Evolutionary conservation across 1,140 invertebrate genomes (phyloP).

Genomic region (Pseudoatta argentina): DNA sequence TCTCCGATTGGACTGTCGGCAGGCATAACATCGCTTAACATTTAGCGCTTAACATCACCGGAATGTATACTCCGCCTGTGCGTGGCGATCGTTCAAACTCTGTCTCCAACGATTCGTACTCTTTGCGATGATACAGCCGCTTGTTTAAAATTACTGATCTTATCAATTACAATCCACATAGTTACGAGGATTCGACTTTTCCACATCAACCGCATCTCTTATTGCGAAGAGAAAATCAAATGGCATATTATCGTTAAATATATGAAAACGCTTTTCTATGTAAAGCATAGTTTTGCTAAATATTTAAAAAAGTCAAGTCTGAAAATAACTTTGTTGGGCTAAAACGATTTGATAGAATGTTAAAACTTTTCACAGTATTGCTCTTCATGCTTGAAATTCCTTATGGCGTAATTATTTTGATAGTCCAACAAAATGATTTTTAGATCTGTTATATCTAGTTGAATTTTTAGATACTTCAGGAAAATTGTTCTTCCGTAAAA

Average conservation of each 20-base stretch:
- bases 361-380: too few relatives aligned
- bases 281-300: too few relatives aligned
- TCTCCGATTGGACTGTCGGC: conserved; percentile 52
- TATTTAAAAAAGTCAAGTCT: too few relatives aligned
- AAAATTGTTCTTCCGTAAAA: neutral
- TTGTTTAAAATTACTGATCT: neutral
- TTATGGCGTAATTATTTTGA: too few relatives aligned
- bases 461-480: too few relatives aligned
- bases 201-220: too few relatives aligned
- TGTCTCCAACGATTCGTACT: conserved; percentile 17
- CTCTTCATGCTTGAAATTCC: too few relatives aligned
- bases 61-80: conserved; percentile 30
- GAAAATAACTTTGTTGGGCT: too few relatives aligned
- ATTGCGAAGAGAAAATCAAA: neutral
- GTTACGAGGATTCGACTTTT: conserved; percentile 18
- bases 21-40: conserved; percentile 47
- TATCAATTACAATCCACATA: conserved; percentile 24
- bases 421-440: too few relatives aligned
- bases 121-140: conserved; percentile 27
- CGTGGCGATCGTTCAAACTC: conserved; percentile 49
- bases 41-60: conserved; percentile 45
- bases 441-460: too few relatives aligned
- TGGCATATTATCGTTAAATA: neutral
- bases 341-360: too few relatives aligned
- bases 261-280: neutral